Evolutionary conservation across 1,140 invertebrate genomes (phyloP).

Genomic region (Drosophila sulfurigaster): DNA sequence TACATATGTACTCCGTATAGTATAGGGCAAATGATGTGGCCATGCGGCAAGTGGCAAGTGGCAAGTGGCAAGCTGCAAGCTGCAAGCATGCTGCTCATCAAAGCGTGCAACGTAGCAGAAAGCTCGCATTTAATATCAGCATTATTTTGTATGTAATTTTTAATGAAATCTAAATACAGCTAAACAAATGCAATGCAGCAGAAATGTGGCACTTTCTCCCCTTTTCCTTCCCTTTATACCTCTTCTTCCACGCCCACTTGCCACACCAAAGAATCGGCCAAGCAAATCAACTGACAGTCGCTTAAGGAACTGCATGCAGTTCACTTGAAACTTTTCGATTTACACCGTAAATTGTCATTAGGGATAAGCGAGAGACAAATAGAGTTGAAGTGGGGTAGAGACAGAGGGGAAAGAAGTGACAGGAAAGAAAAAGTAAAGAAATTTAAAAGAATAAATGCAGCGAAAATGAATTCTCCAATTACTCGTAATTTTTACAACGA

Average conservation of each 20-base stretch:
- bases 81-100: neutral
- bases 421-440: too few relatives aligned
- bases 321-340: neutral
- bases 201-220: neutral
- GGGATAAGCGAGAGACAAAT: neutral
- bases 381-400: neutral
- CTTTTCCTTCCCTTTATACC: too few relatives aligned
- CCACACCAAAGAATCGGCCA: neutral
- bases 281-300: neutral
- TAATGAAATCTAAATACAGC: slow-evolving; percentile 49
- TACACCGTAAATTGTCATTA: neutral
- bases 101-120: slow-evolving; percentile 19
- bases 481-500: too few relatives aligned
- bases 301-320: neutral
- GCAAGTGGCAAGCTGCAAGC: slow-evolving; percentile 5
- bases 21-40: slow-evolving; percentile 22
- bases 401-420: neutral
- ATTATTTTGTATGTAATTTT: slow-evolving; percentile 41
- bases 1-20: neutral
- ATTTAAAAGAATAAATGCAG: too few relatives aligned
- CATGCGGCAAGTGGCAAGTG: slow-evolving; percentile 7
- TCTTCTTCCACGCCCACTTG: neutral
- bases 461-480: too few relatives aligned
- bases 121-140: slow-evolving; percentile 26
- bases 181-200: slow-evolving; percentile 3